Evolutionary conservation across 2,888 invertebrate genomes (phyloP).

Genomic region (Antheraea yamamai): DNA sequence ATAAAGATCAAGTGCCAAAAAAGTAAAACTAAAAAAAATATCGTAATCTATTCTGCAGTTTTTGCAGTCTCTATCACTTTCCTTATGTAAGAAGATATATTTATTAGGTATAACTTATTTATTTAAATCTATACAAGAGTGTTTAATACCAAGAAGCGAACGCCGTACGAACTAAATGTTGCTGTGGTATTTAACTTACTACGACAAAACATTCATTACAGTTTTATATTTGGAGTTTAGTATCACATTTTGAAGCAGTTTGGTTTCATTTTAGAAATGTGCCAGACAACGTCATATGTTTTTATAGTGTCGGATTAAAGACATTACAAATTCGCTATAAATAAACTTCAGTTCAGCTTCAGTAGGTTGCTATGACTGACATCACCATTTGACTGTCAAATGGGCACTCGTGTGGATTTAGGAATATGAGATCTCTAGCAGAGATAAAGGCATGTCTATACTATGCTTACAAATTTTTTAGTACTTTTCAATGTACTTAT

Average conservation of each 20-base stretch:
- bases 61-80: no score
- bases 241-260: neutral
- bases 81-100: no score
- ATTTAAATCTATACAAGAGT: neutral
- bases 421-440: constrained; percentile 30
- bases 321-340: neutral
- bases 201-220: neutral
- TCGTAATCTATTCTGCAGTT: no score
- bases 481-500: neutral
- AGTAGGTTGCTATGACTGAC: constrained; percentile 50
- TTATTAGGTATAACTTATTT: neutral
- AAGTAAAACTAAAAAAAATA: no score
- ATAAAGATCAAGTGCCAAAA: no score
- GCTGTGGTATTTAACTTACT: neutral
- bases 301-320: neutral
- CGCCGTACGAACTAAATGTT: neutral
- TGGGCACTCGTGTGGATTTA: constrained; percentile 57
- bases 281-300: no score
- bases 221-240: neutral
- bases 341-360: constrained; percentile 41
- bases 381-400: constrained; percentile 71
- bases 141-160: neutral
- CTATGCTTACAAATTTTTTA: neutral
- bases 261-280: no score
- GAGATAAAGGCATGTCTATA: constrained; percentile 8